Evolutionary conservation across 2,888 invertebrate genomes (phyloP), one percentile per base, ranked within the genome.

Genomic region (Pyrgus malvae): DNA sequence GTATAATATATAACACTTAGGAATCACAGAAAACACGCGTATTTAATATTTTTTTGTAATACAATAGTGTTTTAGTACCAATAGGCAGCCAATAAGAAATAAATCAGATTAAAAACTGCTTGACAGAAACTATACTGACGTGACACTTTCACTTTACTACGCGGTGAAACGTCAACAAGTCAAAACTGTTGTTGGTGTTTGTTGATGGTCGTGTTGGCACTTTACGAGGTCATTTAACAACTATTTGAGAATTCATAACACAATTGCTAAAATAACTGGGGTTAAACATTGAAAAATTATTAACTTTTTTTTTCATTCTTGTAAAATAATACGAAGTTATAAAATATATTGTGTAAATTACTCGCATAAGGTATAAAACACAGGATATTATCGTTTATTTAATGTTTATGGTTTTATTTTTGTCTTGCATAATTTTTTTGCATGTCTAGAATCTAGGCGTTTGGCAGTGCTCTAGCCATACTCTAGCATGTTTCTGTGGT

Each of bases 111-210:
- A 56, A 76, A 75, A 75, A 77, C 71, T 76, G 72, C 72, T 74
- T 83, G 85, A 82, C 86, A 83, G 35, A 9, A 35, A 35, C 17
- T 35, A 74, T 75, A 74, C 77, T 82, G 82, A 88, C 88, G 87
- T 88, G 89, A 86, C 87, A 90, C 90, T 89, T 90, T 90, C 90
- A 84, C 90, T 86, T 79, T 79, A 77, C 81, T 84, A 87, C 84
- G 85, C 84, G 79, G 75, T 74, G 75, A 83, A 84, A 87, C 85
- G 85, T 87, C 85, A 86, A 85, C 82, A 65, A 58, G 45, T 55
- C 57, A 61, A 56, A 57, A 58, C 48, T 40, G 48, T 48, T 61
- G 55, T 57, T 41, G 69, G 69, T 72, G 74, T 76, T 83, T 83
- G 81, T 83, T 79, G 65, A 64, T 68, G 71, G 84, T 82, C 83